Evolutionary conservation across 2,113 vertebrate species (phyloP).

Genomic region (Calidris pugnax): DNA sequence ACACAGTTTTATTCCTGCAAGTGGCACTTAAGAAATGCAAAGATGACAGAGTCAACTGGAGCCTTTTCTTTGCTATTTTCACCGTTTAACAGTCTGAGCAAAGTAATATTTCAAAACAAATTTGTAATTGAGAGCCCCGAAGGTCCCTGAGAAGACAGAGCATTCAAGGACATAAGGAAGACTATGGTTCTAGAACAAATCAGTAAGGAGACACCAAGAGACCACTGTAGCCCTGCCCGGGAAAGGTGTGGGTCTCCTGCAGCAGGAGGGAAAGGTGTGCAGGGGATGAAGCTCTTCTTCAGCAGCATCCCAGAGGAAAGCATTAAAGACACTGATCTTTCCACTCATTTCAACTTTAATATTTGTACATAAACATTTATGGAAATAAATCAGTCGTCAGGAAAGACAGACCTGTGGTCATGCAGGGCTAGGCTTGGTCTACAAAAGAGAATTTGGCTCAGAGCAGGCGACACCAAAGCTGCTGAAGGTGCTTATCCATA

Average conservation of each 20-base stretch:
- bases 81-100: neutral
- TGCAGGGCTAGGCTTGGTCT: fast-evolving
- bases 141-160: neutral
- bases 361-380: neutral
- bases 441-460: neutral
- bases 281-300: neutral
- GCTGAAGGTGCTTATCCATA: neutral
- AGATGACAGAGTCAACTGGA: neutral
- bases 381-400: neutral
- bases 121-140: neutral
- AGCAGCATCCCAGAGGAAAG: neutral
- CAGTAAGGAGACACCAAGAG: neutral
- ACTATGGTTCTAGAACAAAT: neutral
- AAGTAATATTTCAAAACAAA: neutral
- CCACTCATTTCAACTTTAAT: neutral
- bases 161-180: neutral
- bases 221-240: neutral
- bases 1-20: neutral
- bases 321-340: neutral
- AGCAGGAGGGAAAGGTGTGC: neutral
- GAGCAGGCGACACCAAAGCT: neutral
- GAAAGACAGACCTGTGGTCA: neutral
- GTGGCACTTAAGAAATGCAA: neutral
- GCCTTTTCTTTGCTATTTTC: neutral
- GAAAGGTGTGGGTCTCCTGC: neutral